Evolutionary conservation across 1,140 invertebrate genomes (phyloP).

Genomic region (Drosophila arizonae): DNA sequence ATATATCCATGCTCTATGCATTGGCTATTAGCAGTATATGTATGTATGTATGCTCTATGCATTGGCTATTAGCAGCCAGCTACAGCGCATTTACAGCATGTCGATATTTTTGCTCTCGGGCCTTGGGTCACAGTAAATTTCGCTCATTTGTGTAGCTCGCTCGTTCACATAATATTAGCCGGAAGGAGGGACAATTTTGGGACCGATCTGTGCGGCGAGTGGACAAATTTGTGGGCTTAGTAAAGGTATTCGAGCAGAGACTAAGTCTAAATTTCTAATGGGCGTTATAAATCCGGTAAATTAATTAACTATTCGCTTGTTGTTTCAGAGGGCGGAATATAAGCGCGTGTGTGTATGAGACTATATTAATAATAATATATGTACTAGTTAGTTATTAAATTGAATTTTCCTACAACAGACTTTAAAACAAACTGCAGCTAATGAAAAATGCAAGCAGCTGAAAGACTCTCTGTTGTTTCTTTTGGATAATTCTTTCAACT

Average conservation of each 20-base stretch:
- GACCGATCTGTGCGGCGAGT: background rate
- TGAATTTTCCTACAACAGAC: too few species aligned
- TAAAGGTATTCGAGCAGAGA: background rate
- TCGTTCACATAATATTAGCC: background rate
- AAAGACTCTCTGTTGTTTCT: too few species aligned
- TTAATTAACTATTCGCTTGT: background rate
- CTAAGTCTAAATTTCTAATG: background rate
- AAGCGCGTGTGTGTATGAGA: too few species aligned
- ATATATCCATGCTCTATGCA: conserved; percentile 10
- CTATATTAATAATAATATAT: too few species aligned
- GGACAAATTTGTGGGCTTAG: conserved; percentile 7
- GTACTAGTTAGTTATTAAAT: too few species aligned
- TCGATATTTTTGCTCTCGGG: conserved; percentile 26
- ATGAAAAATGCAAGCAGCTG: too few species aligned
- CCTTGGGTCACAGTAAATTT: conserved; percentile 13
- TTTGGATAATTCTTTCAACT: too few species aligned
- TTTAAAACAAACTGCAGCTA: too few species aligned
- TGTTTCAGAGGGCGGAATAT: background rate
- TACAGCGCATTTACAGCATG: conserved; percentile 22
- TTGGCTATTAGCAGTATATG: conserved; percentile 15
- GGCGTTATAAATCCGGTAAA: background rate
- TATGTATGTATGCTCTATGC: conserved; percentile 6
- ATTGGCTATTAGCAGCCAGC: conserved; percentile 40
- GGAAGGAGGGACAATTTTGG: background rate
- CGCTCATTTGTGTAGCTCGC: conserved; percentile 4